Percentiles rank a stretch among this genome's conserved stretches.
Evolutionary conservation across 1,140 invertebrate species (phyloP).

Genomic region (Diplogasteroides magnus): DNA sequence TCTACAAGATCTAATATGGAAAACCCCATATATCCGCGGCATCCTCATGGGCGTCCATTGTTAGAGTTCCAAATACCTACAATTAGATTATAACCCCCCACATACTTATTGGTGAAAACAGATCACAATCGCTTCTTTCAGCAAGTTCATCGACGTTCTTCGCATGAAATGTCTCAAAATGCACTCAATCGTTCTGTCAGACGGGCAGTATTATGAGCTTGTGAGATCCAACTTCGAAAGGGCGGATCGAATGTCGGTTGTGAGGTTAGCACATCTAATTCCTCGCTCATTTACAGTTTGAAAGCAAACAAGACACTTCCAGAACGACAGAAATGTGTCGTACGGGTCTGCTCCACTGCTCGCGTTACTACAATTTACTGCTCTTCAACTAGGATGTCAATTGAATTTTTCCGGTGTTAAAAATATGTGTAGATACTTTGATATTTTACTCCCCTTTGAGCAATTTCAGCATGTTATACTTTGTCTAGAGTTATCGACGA

Average conservation of each 20-base stretch:
- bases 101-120: not conserved
- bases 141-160: constrained; percentile 55
- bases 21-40: too few species aligned
- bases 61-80: too few species aligned
- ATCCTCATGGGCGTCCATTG: too few species aligned
- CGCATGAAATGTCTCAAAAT: constrained; percentile 60
- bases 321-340: constrained; percentile 55
- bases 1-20: too few species aligned
- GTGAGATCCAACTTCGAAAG: constrained; percentile 98
- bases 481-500: too few species aligned
- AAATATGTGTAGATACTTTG: not conserved
- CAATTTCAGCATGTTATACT: not conserved
- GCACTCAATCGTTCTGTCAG: constrained; percentile 68
- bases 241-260: constrained; percentile 88
- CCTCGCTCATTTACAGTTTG: constrained; percentile 58
- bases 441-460: not conserved
- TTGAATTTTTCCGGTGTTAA: not conserved
- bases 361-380: constrained; percentile 47
- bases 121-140: too few species aligned
- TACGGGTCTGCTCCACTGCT: constrained; percentile 52
- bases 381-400: constrained; percentile 45
- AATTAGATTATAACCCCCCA: not conserved
- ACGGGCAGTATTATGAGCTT: constrained; percentile 97
- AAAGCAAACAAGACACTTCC: constrained; percentile 11
- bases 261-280: constrained; percentile 69